phyloP scores from a whole-genome alignment of 2,888 invertebrate species.

The Tinea trinotella region DNA sequence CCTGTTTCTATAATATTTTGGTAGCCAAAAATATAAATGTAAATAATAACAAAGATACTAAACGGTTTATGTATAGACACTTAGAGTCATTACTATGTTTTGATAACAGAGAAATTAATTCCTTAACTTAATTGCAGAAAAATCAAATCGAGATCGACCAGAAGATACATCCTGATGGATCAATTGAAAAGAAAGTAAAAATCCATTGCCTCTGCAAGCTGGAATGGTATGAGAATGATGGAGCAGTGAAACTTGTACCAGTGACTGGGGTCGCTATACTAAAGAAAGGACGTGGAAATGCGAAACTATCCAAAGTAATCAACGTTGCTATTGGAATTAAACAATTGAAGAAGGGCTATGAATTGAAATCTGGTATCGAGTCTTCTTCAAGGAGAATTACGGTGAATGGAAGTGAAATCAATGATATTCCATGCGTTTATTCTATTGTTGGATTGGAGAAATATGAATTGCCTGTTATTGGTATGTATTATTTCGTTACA shows the following conservation, averaged over 20 bases:
- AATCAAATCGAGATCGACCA: conserved; percentile 63
- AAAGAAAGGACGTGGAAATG: conserved; percentile 64
- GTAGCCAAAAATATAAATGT: too few species aligned
- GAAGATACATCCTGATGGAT: conserved; percentile 50
- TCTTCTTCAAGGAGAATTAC: conserved; percentile 74
- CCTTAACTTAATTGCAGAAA: conserved; percentile 56
- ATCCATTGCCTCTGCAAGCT: conserved; percentile 76
- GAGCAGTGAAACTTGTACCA: conserved; percentile 72
- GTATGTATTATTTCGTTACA: conserved; percentile 59
- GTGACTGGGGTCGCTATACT: conserved; percentile 73
- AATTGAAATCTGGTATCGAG: conserved; percentile 76
- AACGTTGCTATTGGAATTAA: conserved; percentile 73
- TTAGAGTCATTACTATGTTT: too few species aligned
- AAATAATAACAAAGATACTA: too few species aligned
- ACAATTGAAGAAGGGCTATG: conserved; percentile 70
- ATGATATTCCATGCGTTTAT: conserved; percentile 78
- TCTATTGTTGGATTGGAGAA: conserved; percentile 76
- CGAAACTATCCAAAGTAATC: conserved; percentile 66
- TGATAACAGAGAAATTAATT: neutral
- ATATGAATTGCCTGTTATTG: conserved; percentile 79
- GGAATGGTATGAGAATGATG: conserved; percentile 77
- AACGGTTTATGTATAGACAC: too few species aligned
- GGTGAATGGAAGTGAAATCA: conserved; percentile 74
- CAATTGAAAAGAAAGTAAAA: conserved; percentile 75
- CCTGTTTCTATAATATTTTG: neutral